These are phyloP conservation scores for Drosophila pectinifera DNA, from an alignment of 1,140 invertebrate species.

Conservation along the genomic window DNA sequence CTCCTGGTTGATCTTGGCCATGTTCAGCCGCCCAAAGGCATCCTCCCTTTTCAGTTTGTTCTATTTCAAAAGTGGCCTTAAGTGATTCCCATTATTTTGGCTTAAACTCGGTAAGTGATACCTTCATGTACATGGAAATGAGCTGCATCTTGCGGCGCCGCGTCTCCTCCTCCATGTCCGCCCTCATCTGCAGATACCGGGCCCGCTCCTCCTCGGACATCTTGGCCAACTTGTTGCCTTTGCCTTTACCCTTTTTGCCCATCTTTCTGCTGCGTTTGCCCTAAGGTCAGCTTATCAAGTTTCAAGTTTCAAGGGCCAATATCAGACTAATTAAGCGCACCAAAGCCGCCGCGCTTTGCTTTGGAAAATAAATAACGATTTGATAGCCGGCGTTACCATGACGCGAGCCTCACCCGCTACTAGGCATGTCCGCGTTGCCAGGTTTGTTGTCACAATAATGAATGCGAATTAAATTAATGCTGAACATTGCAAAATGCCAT, in stretches of 20 bases:
- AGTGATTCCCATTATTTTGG: not conserved
- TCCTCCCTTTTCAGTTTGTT: constrained; percentile 93
- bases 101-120: constrained; percentile 67
- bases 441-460: constrained; percentile 49
- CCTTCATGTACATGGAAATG: constrained; percentile 91
- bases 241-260: constrained; percentile 89
- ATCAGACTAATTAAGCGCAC: constrained; percentile 54
- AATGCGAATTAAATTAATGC: constrained; percentile 43
- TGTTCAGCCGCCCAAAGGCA: constrained; percentile 90
- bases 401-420: constrained; percentile 1
- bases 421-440: constrained; percentile 11
- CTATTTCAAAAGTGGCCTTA: constrained; percentile 82
- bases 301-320: constrained; percentile 61
- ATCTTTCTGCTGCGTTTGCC: constrained; percentile 73
- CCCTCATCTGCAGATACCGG: constrained; percentile 91
- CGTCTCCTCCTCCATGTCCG: constrained; percentile 91
- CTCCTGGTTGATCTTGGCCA: constrained; percentile 93
- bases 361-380: constrained; percentile 37
- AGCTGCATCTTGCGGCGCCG: constrained; percentile 91
- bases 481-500: constrained; percentile 31
- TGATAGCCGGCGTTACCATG: constrained; percentile 36
- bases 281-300: constrained; percentile 59
- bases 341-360: constrained; percentile 4
- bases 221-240: constrained; percentile 90
- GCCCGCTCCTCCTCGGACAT: constrained; percentile 93